Evolutionary conservation across 2,888 invertebrate genomes (phyloP).

Genomic region (Drosophila sordidula): DNA sequence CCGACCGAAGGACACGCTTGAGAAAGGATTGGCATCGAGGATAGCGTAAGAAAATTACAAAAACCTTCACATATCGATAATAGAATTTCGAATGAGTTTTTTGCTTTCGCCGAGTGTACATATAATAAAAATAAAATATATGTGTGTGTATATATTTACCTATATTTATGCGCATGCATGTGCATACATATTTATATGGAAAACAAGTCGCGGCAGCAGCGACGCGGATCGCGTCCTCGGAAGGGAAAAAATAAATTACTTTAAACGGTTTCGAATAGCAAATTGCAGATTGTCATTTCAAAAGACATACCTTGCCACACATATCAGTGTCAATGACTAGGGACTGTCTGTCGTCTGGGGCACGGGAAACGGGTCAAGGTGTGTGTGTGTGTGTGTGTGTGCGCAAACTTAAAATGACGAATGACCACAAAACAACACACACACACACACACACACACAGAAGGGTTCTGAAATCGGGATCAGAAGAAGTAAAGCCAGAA

Average conservation of each 20-base stretch:
- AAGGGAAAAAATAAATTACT: constrained; percentile 78
- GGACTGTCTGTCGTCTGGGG: constrained; percentile 39
- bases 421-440: constrained; percentile 66
- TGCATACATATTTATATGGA: neutral
- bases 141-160: neutral
- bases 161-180: constrained; percentile 5
- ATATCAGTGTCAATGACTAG: constrained; percentile 74
- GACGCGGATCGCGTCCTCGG: constrained; percentile 60
- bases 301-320: constrained; percentile 76
- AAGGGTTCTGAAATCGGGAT: constrained; percentile 67
- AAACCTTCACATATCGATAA: too few species aligned
- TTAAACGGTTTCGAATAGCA: constrained; percentile 83
- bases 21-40: too few species aligned
- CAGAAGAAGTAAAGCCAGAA: constrained; percentile 57
- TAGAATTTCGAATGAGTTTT: neutral
- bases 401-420: constrained; percentile 71
- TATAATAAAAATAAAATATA: neutral
- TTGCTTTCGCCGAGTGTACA: constrained; percentile 2
- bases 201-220: constrained; percentile 34
- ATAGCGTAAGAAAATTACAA: neutral
- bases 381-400: constrained; percentile 29
- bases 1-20: too few species aligned
- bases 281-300: constrained; percentile 82
- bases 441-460: constrained; percentile 8
- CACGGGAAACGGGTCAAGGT: constrained; percentile 29